A percentile compares a stretch with the other conserved stretches of the same genome.
These are phyloP conservation scores for Sebastes baramenuke DNA, from an alignment of 2,797 vertebrate species.

Conservation along the genomic window DNA sequence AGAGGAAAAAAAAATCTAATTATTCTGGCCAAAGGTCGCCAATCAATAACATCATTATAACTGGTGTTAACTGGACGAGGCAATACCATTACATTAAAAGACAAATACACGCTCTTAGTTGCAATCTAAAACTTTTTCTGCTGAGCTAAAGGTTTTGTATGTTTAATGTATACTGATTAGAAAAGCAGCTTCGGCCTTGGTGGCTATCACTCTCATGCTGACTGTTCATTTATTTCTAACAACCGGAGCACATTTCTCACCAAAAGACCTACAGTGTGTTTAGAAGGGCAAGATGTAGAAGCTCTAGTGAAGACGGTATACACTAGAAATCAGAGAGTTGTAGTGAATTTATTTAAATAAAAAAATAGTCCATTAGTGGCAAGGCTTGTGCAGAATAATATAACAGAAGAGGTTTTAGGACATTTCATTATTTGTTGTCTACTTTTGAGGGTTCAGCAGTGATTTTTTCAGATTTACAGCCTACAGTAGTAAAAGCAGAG, in stretches of 20 bases:
- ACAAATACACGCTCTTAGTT: background rate
- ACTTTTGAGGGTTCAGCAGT: background rate
- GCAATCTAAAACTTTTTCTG: background rate
- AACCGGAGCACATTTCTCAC: background rate
- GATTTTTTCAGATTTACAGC: background rate
- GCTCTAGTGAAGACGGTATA: background rate
- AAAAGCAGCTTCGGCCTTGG: background rate
- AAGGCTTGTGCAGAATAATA: background rate
- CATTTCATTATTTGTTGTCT: background rate
- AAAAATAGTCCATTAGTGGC: background rate
- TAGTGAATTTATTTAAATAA: background rate
- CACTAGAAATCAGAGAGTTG: background rate
- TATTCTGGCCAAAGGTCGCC: conserved; percentile 48
- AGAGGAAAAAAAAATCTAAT: conserved; percentile 10
- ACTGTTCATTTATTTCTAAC: background rate
- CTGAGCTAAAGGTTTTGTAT: background rate
- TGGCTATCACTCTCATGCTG: background rate
- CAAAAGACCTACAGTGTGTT: background rate
- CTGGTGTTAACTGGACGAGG: conserved; percentile 8
- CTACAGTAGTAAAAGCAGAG: background rate
- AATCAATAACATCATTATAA: conserved; percentile 33
- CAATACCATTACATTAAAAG: background rate
- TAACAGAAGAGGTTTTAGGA: background rate
- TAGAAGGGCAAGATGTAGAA: background rate
- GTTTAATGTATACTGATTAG: background rate